A percentile compares a stretch with the other conserved stretches of the same genome.
These are phyloP conservation scores for Magallana nippona DNA, from an alignment of 2,888 invertebrate species.

Conservation along the genomic window DNA sequence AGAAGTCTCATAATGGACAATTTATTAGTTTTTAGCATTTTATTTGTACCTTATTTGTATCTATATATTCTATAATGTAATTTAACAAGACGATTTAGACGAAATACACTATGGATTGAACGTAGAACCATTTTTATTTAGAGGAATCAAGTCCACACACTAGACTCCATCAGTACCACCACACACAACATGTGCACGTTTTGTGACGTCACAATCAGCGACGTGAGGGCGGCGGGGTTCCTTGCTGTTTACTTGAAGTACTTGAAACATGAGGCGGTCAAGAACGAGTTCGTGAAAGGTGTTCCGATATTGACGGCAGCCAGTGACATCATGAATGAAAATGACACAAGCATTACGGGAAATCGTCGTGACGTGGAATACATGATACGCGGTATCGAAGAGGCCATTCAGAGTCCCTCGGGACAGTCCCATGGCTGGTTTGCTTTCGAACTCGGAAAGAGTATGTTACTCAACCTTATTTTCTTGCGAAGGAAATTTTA, in stretches of 20 bases:
- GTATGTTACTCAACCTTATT: neutral
- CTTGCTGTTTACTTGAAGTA: slow-evolving; percentile 31
- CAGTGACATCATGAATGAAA: slow-evolving; percentile 44
- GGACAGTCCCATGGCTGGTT: slow-evolving; percentile 41
- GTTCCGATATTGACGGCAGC: slow-evolving; percentile 32
- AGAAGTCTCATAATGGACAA: too few relatives aligned
- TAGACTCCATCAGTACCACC: neutral
- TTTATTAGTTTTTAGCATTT: too few relatives aligned
- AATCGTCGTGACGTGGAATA: slow-evolving; percentile 29
- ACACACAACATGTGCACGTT: slow-evolving; percentile 41
- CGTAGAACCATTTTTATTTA: too few relatives aligned
- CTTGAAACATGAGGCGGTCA: neutral
- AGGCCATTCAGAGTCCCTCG: slow-evolving; percentile 5
- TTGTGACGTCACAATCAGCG: slow-evolving; percentile 1
- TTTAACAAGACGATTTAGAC: too few relatives aligned
- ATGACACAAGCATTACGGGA: slow-evolving; percentile 23
- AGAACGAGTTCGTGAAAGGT: neutral
- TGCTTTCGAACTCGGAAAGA: slow-evolving; percentile 42
- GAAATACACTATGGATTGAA: too few relatives aligned
- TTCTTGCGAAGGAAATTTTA: too few relatives aligned
- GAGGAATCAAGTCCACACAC: neutral
- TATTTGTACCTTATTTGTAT: too few relatives aligned
- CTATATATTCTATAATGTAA: too few relatives aligned
- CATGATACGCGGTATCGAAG: slow-evolving; percentile 17
- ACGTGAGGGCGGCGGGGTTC: neutral